Base-by-base conservation (phyloP, 2,797 vertebrate species). In the Decapterus maruadsi region DNA sequence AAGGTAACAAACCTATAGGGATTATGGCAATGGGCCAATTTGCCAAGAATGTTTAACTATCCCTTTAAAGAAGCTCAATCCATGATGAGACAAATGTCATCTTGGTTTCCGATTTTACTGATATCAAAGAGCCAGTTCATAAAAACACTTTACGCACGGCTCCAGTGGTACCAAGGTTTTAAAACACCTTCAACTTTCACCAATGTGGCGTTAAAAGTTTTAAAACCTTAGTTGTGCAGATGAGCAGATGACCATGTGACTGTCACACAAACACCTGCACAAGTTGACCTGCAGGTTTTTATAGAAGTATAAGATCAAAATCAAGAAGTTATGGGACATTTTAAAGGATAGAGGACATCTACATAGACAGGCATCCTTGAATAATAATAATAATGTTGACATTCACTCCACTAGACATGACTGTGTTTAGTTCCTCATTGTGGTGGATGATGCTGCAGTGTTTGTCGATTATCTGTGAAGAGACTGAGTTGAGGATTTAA, bases 401-500 rank as follows among this genome's bases (percentile, higher is more conserved):
- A 43, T 36, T 51, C 46, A 56, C 51, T 40, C 13, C 0, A 13
- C 2, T 29, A 2, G 9, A 34, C 31, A 40, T 11, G n/a, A 20
- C 9, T 62, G 11, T 34, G 42, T 63, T 67, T 40, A 4, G 45
- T 13, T 69, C 11, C 10, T 50, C 59, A 20, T 77, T 57, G 54
- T n/a, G 8, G 42, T 34, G 40, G 66, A 43, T 7, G n/a, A 72
- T 22, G 40, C 56, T 74, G 67, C 55, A 8, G 57, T 68, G 81
- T 72, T 42, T 45, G 34, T 55, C 62, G 17, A 10, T 50, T 12
- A 43, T 70, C 46, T 77, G 42, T 74, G 51, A 80, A 75, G 74
- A 19, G 66, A 75, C 61, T 67, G 36, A 82, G 77, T 86, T 62
- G 61, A 82, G 26, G 43, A 79, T 79, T 66, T 67, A 64, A 67